Base-by-base conservation (phyloP, 2,888 invertebrate genomes). In the Julus scandinavius region DNA sequence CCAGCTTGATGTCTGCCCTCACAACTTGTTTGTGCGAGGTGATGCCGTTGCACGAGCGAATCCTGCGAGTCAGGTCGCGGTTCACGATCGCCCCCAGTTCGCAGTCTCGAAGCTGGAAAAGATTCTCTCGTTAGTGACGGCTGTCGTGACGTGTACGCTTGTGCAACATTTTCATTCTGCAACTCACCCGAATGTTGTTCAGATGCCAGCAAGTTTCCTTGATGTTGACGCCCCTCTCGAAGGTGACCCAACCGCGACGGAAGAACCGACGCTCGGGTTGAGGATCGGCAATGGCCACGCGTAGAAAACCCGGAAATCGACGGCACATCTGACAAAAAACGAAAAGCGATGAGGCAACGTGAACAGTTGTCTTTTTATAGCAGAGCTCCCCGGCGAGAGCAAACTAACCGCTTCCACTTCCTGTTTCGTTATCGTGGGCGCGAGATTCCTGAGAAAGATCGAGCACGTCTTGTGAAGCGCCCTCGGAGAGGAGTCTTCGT, bases 201-300 rank as follows among this genome's bases (percentile, higher is more conserved):
- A 99, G 94, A 92, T 97, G 98, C 99, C 99, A 99, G 93, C 99
- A 99, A 90, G 99, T 99, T 92, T 99, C 99, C 92, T 99, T 99
- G 90, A 99, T 99, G 93, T 99, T 99, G 85, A 99, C 98, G 91
- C 97, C 96, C 38, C 98, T 94, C 90, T 97, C 96, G 93, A 99
- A 99, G 0, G 99, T 99, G 58, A 99, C 98, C 99, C 99, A 99
- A 80, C 99, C 99, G 87, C 99, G 95, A 17, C 99, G 95, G 93
- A 97, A 96, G 96, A 99, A 99, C 84, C 98, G 95, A 40, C 99
- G 94, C 92, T 99, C 99, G 0, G 98, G 97, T 91, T 98, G 95
- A 0, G 99, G 99, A 93, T 99, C 99, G 0, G 99, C 98, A 88
- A 99, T 94, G 0, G 99, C 98, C 15, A 99, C 97, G 87, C 99